These are phyloP conservation scores for Paracyprichromis sp. DNA, from an alignment of 2,113 vertebrate species.

Conservation along the genomic window DNA sequence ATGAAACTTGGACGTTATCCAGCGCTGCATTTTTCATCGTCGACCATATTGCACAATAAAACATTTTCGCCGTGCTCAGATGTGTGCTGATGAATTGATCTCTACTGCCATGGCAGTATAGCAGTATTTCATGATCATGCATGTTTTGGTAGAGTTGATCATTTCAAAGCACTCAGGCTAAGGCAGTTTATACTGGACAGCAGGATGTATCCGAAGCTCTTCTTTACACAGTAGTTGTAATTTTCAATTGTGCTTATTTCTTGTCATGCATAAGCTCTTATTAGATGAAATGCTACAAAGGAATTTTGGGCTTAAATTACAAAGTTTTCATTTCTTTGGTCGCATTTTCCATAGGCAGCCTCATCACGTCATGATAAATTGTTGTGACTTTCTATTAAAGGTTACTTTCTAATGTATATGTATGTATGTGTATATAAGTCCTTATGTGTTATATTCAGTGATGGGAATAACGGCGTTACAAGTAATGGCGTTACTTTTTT, in stretches of 20 bases:
- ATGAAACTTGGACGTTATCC: slow-evolving; percentile 13
- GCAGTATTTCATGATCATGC: slow-evolving; percentile 18
- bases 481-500: accelerated
- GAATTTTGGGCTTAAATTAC: background rate
- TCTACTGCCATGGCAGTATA: background rate
- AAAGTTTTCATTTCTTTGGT: background rate
- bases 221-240: background rate
- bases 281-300: background rate
- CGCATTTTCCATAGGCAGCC: background rate
- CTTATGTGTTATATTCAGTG: background rate
- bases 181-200: slow-evolving; percentile 5
- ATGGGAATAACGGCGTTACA: background rate
- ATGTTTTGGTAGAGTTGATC: slow-evolving; percentile 32
- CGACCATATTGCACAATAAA: slow-evolving; percentile 15
- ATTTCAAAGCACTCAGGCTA: background rate
- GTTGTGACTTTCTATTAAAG: background rate
- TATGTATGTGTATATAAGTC: background rate
- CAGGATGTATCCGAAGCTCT: slow-evolving; percentile 4
- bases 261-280: background rate
- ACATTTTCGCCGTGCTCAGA: slow-evolving; percentile 3
- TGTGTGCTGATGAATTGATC: slow-evolving; percentile 43
- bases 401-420: background rate
- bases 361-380: background rate
- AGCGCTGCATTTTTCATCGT: slow-evolving; percentile 1
- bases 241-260: background rate